Evolutionary conservation across 2,113 vertebrate genomes (phyloP), one percentile per base, ranked within the genome.

Genomic region (Eptesicus fuscus): DNA sequence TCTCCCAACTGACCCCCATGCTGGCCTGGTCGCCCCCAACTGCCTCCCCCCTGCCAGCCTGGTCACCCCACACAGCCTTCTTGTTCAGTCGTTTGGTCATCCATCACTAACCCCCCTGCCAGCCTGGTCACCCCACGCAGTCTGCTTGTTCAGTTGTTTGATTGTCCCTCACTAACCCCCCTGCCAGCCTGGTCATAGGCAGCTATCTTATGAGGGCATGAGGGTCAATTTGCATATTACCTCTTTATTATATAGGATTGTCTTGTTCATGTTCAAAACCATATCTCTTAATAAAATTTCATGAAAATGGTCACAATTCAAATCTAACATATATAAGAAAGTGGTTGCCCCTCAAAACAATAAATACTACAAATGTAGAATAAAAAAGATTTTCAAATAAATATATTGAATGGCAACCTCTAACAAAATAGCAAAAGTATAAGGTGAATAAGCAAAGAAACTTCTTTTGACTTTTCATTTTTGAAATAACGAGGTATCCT

Each of bases 391-490:
- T 95, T 93, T 22, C 30, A 56, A 94, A 87, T 79, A 79, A 40
- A 40, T 65, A 47, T 83, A 95, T 44, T 7, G 22, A 95, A 95
- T 96, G 0, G 10, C 35, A 93, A 84, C 12, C 1, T 83, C 74
- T 74, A 77, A 96, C 67, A 70, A 77, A 96, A 25, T 30, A 78
- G 71, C 2, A 83, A 83, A 95, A 96, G 40, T 23, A 83, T 42
- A 70, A 78, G 6, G 4, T 83, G 78, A 83, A 76, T 77, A 90
- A 91, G 17, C 28, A 86, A 82, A 73, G 76, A 11, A 76, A 28
- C 0, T 28, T 96, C 61, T 30, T 91, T 93, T 93, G 35, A 9
- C 44, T 84, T 80, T 96, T 97, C 20, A 11, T 84, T 95, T 97
- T 73, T 77, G 71, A 53, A 95, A 92, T 37, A 89, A 83, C 35